Evolutionary conservation across 1,140 invertebrate genomes (phyloP), one percentile per base, ranked within the genome.

Genomic region (Anastrepha ludens): DNA sequence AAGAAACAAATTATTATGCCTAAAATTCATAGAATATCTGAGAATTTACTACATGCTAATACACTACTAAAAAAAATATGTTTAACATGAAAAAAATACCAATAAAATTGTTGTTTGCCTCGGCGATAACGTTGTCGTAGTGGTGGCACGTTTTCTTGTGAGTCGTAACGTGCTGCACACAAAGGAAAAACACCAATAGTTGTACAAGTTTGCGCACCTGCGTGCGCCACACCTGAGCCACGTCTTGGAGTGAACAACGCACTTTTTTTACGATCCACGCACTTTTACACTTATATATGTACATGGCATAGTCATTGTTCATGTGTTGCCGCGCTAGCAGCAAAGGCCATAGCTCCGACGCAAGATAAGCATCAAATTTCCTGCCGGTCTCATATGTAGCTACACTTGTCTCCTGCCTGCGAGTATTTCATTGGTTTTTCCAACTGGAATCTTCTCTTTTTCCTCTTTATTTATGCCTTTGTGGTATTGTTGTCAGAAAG

Each of bases 321-420:
- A 17, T n/a, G 44, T 81, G 74, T 81, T 81, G 74, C 8, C 9
- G 47, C 44, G 3, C 9, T 0, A 62, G n/a, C 47, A 17, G n/a
- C 74, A 6, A 7, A 55, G 47, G 47, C 20, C 64, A 20, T 17
- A 67, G 64, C 47, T 20, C n/a, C 74, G 47, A 41, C 74, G 44
- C 47, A 55, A 81, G 74, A 81, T 81, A 81, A 81, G 17, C 74
- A 81, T 81, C 74, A 55, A 81, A 81, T 81, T 81, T 81, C 74
- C 74, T 81, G 44, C 74, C 74, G 47, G n/a, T 55, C 47, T 81
- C 74, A 47, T 17, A 47, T 62, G 47, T 47, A 8, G 44, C 20
- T 81, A 41, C 47, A 55, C 74, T 55, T 81, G 47, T 47, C 7
- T 81, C 47, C 47, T 20, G 74, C 17, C n/a, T 81, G 44, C 11